Conservation (phyloP, 2,797 vertebrate genomes). For the Numenius phaeopus region DNA sequence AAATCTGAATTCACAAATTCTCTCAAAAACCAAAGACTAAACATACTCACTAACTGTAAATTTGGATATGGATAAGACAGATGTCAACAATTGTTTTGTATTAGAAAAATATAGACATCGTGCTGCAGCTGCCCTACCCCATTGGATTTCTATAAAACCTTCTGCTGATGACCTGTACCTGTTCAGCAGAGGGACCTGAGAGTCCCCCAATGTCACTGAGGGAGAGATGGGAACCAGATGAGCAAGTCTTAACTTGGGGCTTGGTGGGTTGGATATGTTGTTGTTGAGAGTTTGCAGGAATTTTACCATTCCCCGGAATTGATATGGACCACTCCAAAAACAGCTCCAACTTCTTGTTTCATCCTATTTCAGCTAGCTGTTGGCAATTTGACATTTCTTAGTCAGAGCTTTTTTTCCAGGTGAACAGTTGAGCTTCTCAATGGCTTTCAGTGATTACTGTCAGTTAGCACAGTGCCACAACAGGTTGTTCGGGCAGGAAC, state of each 20-base stretch:
- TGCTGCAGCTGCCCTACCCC: neutral
- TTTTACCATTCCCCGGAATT: neutral
- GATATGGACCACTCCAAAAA: neutral
- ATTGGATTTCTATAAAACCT: neutral
- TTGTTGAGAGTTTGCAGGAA: neutral
- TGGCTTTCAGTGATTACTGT: neutral
- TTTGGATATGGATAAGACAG: neutral
- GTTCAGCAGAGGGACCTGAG: neutral
- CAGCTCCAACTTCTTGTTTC: neutral
- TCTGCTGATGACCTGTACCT: neutral
- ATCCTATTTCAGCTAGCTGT: neutral
- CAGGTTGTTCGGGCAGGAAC: neutral
- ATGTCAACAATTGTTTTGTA: neutral
- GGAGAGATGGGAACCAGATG: neutral
- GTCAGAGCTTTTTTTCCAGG: neutral
- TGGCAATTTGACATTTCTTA: neutral
- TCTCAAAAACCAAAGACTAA: neutral
- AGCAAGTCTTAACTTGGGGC: neutral
- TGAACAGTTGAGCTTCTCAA: neutral
- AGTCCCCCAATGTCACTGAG: fast-evolving
- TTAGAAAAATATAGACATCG: neutral
- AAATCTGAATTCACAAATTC: neutral
- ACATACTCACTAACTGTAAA: neutral
- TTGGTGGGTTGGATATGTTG: neutral
- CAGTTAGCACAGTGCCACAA: neutral